Base-by-base conservation (phyloP, 2,113 vertebrate species). In the Calonectris borealis region DNA sequence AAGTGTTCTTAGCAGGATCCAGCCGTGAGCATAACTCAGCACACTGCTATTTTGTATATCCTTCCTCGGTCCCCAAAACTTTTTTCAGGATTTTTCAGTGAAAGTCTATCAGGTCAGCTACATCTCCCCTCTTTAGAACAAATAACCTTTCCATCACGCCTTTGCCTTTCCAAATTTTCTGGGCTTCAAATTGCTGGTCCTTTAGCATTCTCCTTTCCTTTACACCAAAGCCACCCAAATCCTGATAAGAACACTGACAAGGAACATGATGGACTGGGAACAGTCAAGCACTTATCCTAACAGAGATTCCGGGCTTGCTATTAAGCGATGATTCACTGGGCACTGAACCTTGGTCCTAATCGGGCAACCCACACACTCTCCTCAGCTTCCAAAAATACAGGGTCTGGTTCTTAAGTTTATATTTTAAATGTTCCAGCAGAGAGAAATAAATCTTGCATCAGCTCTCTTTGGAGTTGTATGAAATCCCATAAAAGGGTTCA, bases 1-100 rank as follows among this genome's bases (percentile, higher is more conserved):
- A 88, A 77, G 94, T 96, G 94, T 95, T 97, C 97, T 97, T 93
- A 86, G 44, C 71, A 94, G 89, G 82, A 79, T 84, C 48, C 69
- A 42, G 52, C 26, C 75, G 85, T 15, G 13, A 86, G 66, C 46
- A 87, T 40, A 83, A 52, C 55, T 66, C 55, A 66, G 62, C 48
- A 86, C 20, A 31, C 4, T 0, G 3, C 36, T 70, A 10, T 66
- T 96, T 10, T 72, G n/a, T 14, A 55, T 13, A 77, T 48, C 9
- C 26, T 69, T 76, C 25, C 49, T 82, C 29, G 1, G 14, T 19
- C 20, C 54, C 31, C 52, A 69, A 31, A 78, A 25, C 5, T 9
- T 34, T 62, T 90, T 20, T n/a, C 31, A 27, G 46, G 40, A 69
- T 69, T 91, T 89, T 89, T 25, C 69, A 90, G 60, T 31, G 40